Evolutionary conservation across 2,888 invertebrate genomes (phyloP), one percentile per base, ranked within the genome.

Genomic region (Pterostichus niger): DNA sequence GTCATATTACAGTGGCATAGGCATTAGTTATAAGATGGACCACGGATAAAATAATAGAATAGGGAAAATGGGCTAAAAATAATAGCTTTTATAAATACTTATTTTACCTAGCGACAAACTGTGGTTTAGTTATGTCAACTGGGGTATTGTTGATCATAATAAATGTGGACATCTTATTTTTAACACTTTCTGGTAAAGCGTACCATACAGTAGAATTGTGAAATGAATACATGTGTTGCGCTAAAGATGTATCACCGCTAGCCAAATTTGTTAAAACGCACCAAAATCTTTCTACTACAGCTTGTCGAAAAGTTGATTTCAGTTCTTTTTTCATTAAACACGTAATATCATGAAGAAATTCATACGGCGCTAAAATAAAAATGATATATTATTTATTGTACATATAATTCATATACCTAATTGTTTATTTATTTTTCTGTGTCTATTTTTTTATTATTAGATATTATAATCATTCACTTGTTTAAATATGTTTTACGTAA

Each of bases 341-440:
- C 2, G 93, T 94, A 78, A 95, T 93, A 87, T 96, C 95, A 87
- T 95, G 94, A 40, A 95, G 89, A 89, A 95, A 95, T 86, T 95
- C 94, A 87, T 95, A 95, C 0, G 93, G 93, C 40, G 94, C 94
- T 91, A 86, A 54, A 89, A 89, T 82, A 73, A 80, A 64, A 64
- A 11, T 64, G n/a, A 33, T 35, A 64, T n/a, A 9, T 44, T 46
- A 73, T 17, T 40, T 10, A 44, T 7, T 46, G 44, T 49, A 49
- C 49, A 49, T 49, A 24, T 24, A 3, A 24, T 24, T 24, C 24
- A 24, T 24, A n/a, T n/a, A n/a, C n/a, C 24, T 24, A 24, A 24
- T 24, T 2, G 24, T 24, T 24, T 24, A 24, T 24, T 24, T 24
- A 24, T 24, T 24, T 24, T 3, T 3, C 1, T 24, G 24, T 24